phyloP scores from a whole-genome alignment of 2,888 invertebrate genomes.

The Cephus runcator region DNA sequence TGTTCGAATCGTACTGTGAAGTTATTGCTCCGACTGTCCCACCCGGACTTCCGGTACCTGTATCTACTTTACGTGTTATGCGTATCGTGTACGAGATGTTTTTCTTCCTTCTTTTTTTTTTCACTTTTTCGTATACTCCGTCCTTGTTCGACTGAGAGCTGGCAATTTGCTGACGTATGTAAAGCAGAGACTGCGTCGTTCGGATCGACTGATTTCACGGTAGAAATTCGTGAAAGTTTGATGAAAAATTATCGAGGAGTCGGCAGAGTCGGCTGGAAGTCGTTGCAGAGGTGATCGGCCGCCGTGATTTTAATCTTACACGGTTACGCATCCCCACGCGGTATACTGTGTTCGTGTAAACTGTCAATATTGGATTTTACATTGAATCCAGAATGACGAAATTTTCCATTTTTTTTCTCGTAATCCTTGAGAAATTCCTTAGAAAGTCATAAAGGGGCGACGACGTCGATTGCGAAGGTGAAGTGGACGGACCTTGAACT shows the following conservation, averaged over 20 bases:
- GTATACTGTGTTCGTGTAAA: not conserved
- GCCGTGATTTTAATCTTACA: not conserved
- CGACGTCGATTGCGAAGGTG: not conserved
- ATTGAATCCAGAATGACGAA: not conserved
- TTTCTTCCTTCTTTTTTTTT: not conserved
- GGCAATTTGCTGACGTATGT: not conserved
- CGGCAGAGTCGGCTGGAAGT: not conserved
- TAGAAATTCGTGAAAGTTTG: not conserved
- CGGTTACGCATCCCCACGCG: not conserved
- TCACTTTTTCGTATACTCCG: not conserved
- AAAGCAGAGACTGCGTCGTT: not conserved
- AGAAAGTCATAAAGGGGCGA: not conserved
- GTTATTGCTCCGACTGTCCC: not conserved
- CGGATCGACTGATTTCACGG: not conserved
- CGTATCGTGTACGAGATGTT: not conserved
- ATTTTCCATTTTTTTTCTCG: not conserved
- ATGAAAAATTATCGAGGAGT: not conserved
- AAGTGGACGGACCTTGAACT: not conserved
- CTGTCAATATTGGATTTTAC: not conserved
- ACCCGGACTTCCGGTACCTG: slow-evolving; percentile 2
- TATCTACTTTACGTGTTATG: not conserved
- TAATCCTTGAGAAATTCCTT: not conserved
- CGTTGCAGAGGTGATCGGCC: not conserved
- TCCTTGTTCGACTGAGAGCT: not conserved
- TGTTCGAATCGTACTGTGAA: not conserved